Evolutionary conservation across 1,140 invertebrate genomes (phyloP).

Genomic region (Macrotrachela quadricornifera): DNA sequence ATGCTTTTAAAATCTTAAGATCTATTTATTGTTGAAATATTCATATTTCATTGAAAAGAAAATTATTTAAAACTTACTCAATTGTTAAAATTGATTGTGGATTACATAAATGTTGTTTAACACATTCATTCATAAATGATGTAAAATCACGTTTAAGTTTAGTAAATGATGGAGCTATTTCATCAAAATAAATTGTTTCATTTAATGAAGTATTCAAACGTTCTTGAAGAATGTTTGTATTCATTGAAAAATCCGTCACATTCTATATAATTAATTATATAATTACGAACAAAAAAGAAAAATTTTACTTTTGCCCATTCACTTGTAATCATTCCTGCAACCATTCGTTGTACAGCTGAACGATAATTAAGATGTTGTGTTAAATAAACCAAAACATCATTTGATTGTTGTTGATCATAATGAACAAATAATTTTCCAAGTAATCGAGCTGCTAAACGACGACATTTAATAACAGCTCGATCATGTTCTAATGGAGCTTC

Average conservation of each 20-base stretch:
- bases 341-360: conserved; percentile 63
- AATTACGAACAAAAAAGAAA: too few species aligned
- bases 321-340: conserved; percentile 48
- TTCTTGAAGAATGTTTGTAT: conserved; percentile 9
- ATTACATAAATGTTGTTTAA: neutral
- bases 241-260: neutral
- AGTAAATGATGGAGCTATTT: conserved; percentile 66
- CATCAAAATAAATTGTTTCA: conserved; percentile 74
- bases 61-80: too few species aligned
- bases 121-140: conserved; percentile 2
- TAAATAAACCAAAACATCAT: too few species aligned
- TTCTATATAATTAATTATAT: too few species aligned
- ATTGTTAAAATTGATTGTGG: neutral
- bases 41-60: too few species aligned
- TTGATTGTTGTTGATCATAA: too few species aligned
- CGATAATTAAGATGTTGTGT: conserved; percentile 45
- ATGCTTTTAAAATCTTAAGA: too few species aligned
- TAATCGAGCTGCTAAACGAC: conserved; percentile 44
- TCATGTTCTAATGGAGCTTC: conserved; percentile 37
- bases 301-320: conserved; percentile 37
- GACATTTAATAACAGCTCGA: conserved; percentile 45
- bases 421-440: neutral
- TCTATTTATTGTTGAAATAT: too few species aligned
- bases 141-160: conserved; percentile 20
- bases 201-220: conserved; percentile 48